These are phyloP conservation scores for Phymastichus coffea DNA, from an alignment of 1,140 invertebrate genomes.

Conservation along the genomic window DNA sequence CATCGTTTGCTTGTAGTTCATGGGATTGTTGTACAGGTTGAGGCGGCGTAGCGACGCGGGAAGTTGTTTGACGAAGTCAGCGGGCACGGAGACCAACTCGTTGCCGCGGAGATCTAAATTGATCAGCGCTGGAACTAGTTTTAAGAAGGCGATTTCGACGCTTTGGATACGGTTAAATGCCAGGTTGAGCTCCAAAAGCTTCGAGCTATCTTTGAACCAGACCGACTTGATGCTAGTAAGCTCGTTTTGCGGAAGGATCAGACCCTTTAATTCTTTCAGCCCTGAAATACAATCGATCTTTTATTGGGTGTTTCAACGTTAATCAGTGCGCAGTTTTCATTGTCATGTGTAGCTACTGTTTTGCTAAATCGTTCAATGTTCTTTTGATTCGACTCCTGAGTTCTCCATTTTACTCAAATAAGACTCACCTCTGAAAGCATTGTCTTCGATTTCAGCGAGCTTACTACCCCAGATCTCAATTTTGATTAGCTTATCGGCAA, in stretches of 20 bases:
- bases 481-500: slow-evolving; percentile 10
- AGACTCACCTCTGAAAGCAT: slow-evolving; percentile 21
- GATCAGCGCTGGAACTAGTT: slow-evolving; percentile 4
- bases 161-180: slow-evolving; percentile 6
- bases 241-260: slow-evolving; percentile 14
- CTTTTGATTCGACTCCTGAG: no score
- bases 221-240: slow-evolving; percentile 14
- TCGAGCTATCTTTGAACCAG: slow-evolving; percentile 22
- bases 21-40: slow-evolving; percentile 12
- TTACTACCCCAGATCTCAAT: slow-evolving; percentile 15
- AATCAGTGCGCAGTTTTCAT: no score
- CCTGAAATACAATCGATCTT: neutral
- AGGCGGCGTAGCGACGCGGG: neutral
- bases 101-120: slow-evolving; percentile 23
- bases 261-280: slow-evolving; percentile 14
- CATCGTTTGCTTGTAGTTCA: slow-evolving; percentile 3
- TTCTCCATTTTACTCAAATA: no score
- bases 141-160: slow-evolving; percentile 17
- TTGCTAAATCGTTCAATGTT: no score
- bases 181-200: slow-evolving; percentile 12
- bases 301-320: no score
- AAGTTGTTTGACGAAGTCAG: neutral
- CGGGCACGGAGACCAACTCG: neutral
- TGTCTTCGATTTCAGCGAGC: slow-evolving; percentile 23
- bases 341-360: no score